These are phyloP conservation scores for Anser brachyrhynchus DNA, from an alignment of 2,113 vertebrate species.

Conservation along the genomic window DNA sequence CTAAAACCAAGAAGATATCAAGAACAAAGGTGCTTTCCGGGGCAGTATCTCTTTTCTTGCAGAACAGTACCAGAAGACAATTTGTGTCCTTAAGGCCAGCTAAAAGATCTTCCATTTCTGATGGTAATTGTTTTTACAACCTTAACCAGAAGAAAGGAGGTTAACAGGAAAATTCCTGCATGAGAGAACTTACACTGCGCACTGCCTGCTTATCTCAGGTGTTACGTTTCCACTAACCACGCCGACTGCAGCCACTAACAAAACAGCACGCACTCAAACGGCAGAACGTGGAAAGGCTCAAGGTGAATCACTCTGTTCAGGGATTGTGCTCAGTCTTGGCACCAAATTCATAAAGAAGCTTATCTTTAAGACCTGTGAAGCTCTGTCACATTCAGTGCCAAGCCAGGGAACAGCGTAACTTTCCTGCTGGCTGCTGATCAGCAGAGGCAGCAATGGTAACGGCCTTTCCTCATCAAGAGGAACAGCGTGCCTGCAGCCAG, in stretches of 20 bases:
- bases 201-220: neutral
- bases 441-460: neutral
- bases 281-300: neutral
- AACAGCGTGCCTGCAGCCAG: neutral
- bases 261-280: accelerated
- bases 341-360: neutral
- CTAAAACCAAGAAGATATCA: neutral
- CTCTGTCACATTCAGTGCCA: neutral
- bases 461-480: neutral
- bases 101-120: neutral
- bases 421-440: neutral
- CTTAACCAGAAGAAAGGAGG: neutral
- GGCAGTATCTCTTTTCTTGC: neutral
- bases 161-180: neutral
- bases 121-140: neutral
- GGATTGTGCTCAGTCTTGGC: neutral
- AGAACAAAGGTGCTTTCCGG: neutral
- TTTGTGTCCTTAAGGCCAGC: neutral
- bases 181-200: neutral
- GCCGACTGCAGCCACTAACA: neutral
- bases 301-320: neutral
- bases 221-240: neutral
- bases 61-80: neutral
- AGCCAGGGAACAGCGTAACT: neutral
- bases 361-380: constrained; percentile 14